A percentile compares a stretch with the other conserved stretches of the same genome.
phyloP scores from a whole-genome alignment of 2,888 invertebrate species.

The Amorpha juglandis region DNA sequence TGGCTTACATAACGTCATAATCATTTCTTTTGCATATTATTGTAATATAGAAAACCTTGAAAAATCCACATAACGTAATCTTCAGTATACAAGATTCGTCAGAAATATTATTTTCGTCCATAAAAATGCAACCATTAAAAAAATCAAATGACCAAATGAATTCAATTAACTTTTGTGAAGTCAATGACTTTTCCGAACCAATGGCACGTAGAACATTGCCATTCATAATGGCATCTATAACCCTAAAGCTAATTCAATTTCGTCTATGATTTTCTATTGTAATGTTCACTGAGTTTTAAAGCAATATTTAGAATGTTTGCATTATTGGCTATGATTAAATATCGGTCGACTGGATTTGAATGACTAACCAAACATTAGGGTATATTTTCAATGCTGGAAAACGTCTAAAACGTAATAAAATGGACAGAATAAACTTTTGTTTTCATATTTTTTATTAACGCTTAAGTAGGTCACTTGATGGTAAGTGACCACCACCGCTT shows the following conservation, averaged over 20 bases:
- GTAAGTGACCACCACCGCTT: no score
- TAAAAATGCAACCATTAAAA: background rate
- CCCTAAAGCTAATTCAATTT: conserved; percentile 21
- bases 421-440: no score
- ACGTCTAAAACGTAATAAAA: background rate
- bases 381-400: background rate
- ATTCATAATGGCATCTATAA: conserved; percentile 16
- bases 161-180: background rate
- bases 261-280: conserved; percentile 15
- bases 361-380: conserved; percentile 1
- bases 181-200: conserved; percentile 13
- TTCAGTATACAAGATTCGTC: no score
- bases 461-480: no score
- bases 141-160: background rate
- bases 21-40: no score
- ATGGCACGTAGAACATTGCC: background rate
- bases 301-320: conserved; percentile 19
- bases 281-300: conserved; percentile 20
- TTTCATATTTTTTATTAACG: no score
- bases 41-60: no score
- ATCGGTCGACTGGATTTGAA: conserved; percentile 18
- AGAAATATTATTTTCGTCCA: no score
- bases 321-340: conserved; percentile 12
- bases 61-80: no score
- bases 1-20: no score